Evolutionary conservation across 2,113 vertebrate genomes (phyloP).

Genomic region (Mastomys natalensis): DNA sequence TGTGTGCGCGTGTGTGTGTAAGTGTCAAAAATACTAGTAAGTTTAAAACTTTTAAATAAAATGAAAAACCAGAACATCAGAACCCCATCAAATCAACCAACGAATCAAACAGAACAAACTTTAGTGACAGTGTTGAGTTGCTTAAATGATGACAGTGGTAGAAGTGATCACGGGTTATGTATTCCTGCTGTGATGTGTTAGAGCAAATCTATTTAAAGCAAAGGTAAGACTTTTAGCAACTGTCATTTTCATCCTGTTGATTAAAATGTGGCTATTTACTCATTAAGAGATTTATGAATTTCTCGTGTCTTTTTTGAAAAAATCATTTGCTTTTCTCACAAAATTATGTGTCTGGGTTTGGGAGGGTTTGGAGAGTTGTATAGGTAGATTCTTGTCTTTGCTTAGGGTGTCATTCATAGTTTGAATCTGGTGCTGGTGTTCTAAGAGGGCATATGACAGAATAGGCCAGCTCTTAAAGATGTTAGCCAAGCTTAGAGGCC

Average conservation of each 20-base stretch:
- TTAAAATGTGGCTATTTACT: neutral
- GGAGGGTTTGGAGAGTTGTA: accelerated
- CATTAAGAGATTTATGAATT: neutral
- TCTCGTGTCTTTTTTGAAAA: neutral
- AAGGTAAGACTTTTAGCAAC: neutral
- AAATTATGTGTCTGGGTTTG: neutral
- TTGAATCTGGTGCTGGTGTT: neutral
- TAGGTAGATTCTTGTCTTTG: neutral
- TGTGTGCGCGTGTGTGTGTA: neutral
- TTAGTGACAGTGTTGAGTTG: neutral
- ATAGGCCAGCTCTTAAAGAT: neutral
- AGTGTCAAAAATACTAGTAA: neutral
- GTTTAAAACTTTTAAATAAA: neutral
- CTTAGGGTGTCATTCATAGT: neutral
- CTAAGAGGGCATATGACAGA: neutral
- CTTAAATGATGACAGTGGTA: neutral
- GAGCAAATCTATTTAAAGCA: neutral
- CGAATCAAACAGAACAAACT: neutral
- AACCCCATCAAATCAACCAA: neutral
- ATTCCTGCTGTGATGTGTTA: neutral
- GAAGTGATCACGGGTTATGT: neutral
- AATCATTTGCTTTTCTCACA: neutral
- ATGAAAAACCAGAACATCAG: neutral
- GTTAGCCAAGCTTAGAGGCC: neutral
- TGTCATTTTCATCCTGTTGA: neutral